Evolutionary conservation across 2,797 vertebrate species (phyloP).

Genomic region (Microtus californicus): DNA sequence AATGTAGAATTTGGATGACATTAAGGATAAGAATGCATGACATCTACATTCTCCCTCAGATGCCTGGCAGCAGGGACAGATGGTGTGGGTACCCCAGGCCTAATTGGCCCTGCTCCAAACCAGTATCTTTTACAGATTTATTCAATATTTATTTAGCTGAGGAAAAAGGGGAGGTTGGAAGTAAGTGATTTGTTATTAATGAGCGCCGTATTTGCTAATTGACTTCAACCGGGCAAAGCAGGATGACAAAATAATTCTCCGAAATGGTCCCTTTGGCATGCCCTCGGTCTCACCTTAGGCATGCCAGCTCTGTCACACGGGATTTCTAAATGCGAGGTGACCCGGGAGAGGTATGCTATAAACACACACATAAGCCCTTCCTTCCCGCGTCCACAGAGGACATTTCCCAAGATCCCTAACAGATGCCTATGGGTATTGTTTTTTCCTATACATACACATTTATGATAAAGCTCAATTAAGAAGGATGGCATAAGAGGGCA

Average conservation of each 20-base stretch:
- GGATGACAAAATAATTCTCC: background rate
- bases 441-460: background rate
- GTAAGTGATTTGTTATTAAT: constrained; percentile 6
- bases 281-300: background rate
- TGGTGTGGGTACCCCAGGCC: background rate
- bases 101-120: background rate
- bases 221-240: background rate
- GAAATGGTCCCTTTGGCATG: background rate
- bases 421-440: background rate
- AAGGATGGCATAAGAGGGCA: background rate
- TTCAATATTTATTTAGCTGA: constrained; percentile 33
- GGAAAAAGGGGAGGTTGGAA: background rate
- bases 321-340: background rate
- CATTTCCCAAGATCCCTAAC: background rate
- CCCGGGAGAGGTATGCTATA: background rate
- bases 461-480: background rate
- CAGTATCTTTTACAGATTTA: background rate
- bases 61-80: background rate
- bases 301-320: background rate
- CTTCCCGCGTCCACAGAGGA: background rate
- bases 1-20: background rate
- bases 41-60: background rate
- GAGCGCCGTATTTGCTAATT: background rate
- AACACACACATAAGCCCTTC: background rate
- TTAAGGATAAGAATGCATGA: background rate